Base-by-base conservation (phyloP, 2,113 vertebrate species). In the Tychaedon coryphoeus region DNA sequence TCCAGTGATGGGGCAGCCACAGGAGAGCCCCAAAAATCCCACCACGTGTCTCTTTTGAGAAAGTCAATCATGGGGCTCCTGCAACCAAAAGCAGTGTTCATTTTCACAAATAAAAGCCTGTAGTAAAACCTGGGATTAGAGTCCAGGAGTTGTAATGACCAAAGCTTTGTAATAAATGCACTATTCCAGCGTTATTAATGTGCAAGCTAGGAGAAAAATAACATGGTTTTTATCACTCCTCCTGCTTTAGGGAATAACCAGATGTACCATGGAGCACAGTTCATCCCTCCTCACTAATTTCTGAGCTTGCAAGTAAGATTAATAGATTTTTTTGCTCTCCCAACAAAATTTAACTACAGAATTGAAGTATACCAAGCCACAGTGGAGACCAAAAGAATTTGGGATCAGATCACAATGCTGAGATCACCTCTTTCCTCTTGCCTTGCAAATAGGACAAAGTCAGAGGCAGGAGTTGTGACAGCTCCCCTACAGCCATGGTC, bases 401-500 rank as follows among this genome's bases (percentile, higher is more conserved):
- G 7, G 9, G 67, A 74, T 54, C 10, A 10, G 29, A 19, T 51
- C 19, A 7, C 16, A 33, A 22, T 3, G 13, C 22, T 88, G 64
- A 29, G 34, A 34, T 48, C 40, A 73, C 7, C 42, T 70, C 29
- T 61, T 40, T 28, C 47, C 26, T 78, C 23, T 36, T 42, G 45
- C 69, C 58, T 65, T 48, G 58, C 24, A 60, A 72, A 26, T 0
- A 33, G 29, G 45, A 18, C 19, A 56, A 0, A 5, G 15, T 10
- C 34, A 40, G 33, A 56, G 19, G 36, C 54, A 36, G 26, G 70
- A 61, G 19, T 1, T 38, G 15, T 8, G 4, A 19, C 42, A 8
- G 0, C 7, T 17, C 40, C 65, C 79, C 69, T 5, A 5, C 4
- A 74, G 9, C 73, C 87, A 62, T 0, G 0, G 10, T 5, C 42